Conservation (phyloP, 2,888 invertebrate species). For the Platerodrilus igneus region DNA sequence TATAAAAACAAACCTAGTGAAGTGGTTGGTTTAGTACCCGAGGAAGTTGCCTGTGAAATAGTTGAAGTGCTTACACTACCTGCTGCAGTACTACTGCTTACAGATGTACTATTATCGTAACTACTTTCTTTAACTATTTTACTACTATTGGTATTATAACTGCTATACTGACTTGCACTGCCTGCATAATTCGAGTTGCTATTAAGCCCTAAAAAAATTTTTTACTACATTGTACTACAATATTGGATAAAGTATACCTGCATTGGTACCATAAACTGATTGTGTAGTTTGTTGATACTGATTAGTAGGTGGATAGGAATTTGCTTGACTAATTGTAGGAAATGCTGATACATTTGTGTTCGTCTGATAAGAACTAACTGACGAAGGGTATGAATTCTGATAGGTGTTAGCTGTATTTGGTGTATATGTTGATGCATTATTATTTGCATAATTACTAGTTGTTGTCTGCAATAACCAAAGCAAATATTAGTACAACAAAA, state of each 20-base stretch:
- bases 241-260: constrained; percentile 35
- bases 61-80: constrained; percentile 38
- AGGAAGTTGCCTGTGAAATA: constrained; percentile 40
- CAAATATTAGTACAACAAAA: constrained; percentile 9
- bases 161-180: constrained; percentile 43
- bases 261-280: constrained; percentile 45
- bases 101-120: constrained; percentile 36
- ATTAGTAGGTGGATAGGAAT: constrained; percentile 41
- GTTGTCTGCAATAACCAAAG: constrained; percentile 51
- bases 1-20: constrained; percentile 46
- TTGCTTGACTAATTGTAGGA: constrained; percentile 43
- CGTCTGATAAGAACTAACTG: constrained; percentile 34
- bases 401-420: constrained; percentile 38
- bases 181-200: constrained; percentile 41
- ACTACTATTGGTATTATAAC: constrained; percentile 41
- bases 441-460: constrained; percentile 43
- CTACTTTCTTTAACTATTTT: constrained; percentile 41
- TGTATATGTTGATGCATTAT: constrained; percentile 39
- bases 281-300: constrained; percentile 45
- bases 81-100: constrained; percentile 38
- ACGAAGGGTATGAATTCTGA: constrained; percentile 45
- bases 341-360: constrained; percentile 36
- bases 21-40: constrained; percentile 46
- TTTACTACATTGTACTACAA: not conserved
- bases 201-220: constrained; percentile 38